phyloP scores from a whole-genome alignment of 2,888 invertebrate genomes.

The Epinotia nisella region DNA sequence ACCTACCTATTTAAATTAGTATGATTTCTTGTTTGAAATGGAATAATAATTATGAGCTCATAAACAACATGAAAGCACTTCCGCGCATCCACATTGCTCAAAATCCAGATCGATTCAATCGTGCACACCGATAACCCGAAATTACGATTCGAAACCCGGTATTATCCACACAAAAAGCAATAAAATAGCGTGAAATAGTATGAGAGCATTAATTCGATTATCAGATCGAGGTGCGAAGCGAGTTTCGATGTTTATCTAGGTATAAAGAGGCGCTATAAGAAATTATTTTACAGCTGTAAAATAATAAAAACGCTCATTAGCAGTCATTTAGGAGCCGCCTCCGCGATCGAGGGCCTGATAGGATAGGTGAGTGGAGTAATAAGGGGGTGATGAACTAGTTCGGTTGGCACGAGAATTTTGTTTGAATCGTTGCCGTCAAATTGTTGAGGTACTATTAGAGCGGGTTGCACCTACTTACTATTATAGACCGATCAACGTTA shows the following conservation, averaged over 20 bases:
- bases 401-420: slow-evolving; percentile 13
- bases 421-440: slow-evolving; percentile 7
- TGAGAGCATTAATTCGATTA: slow-evolving; percentile 84
- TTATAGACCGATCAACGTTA: no score
- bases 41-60: slow-evolving; percentile 22
- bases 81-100: slow-evolving; percentile 47
- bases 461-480: no score
- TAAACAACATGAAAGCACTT: slow-evolving; percentile 54
- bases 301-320: slow-evolving; percentile 84
- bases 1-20: neutral
- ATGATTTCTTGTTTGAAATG: neutral
- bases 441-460: neutral
- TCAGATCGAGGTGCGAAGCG: slow-evolving; percentile 84
- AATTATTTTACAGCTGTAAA: slow-evolving; percentile 83
- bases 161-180: slow-evolving; percentile 81
- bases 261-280: slow-evolving; percentile 82
- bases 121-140: slow-evolving; percentile 78
- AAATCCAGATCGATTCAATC: slow-evolving; percentile 79
- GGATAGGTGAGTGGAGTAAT: slow-evolving; percentile 72
- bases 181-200: slow-evolving; percentile 83
- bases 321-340: slow-evolving; percentile 81
- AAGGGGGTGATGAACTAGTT: slow-evolving; percentile 56
- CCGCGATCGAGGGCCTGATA: slow-evolving; percentile 79
- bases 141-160: slow-evolving; percentile 76
- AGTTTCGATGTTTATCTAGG: slow-evolving; percentile 84